phyloP scores from a whole-genome alignment of 2,888 invertebrate species.

The Iphiclides podalirius region DNA sequence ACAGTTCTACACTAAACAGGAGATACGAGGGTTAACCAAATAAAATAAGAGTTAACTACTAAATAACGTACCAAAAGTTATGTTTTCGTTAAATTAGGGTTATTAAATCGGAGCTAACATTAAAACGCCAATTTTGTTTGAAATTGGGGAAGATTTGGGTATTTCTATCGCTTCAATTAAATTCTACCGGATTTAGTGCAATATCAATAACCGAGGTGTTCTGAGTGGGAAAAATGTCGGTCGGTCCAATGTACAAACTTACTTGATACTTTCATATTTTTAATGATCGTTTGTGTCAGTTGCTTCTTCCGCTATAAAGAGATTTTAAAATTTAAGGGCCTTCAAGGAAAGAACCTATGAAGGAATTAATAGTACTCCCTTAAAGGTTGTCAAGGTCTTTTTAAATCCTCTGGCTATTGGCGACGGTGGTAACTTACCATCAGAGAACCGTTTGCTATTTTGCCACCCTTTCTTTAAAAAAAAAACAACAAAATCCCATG shows the following conservation, averaged over 20 bases:
- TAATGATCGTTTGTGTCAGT: too few species aligned
- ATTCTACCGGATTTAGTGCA: slow-evolving; percentile 4
- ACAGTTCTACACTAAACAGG: background rate
- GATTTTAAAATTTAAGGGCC: too few species aligned
- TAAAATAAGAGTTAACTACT: background rate
- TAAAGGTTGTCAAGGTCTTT: too few species aligned
- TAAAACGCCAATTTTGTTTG: slow-evolving; percentile 13
- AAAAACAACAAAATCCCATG: too few species aligned
- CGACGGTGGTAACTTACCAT: too few species aligned
- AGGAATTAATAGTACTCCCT: too few species aligned
- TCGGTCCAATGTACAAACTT: background rate
- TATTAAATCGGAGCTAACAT: background rate
- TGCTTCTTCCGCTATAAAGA: background rate
- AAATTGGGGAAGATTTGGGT: background rate
- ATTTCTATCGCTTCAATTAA: slow-evolving; percentile 13
- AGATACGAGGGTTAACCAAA: too few species aligned
- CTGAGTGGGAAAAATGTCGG: background rate
- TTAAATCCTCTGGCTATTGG: too few species aligned
- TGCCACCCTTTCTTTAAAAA: too few species aligned
- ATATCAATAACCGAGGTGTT: slow-evolving; percentile 7
- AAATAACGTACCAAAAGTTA: background rate
- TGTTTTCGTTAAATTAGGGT: background rate
- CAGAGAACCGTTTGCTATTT: too few species aligned
- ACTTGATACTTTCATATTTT: background rate
- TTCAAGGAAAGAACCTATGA: too few species aligned